Evolutionary conservation across 30 jellyfish, hydroid and myxozoan species (phyloP), one percentile per base, ranked within the genome.

Genomic region (Aurelia sp.): DNA sequence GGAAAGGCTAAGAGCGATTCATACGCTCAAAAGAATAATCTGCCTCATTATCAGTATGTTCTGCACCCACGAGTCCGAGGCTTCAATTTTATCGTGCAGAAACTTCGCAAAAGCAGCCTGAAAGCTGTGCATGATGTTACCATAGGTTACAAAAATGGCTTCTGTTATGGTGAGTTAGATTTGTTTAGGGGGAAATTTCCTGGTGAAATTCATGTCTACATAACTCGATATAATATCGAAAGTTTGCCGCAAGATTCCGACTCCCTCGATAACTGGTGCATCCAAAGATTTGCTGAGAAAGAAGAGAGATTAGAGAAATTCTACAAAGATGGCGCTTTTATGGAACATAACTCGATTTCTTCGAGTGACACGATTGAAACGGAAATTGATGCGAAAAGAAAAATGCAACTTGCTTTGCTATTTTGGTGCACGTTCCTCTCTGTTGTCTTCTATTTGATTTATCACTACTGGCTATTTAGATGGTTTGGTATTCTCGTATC

Each of bases 41-140:
- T 93, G 57, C 87, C 89, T 6, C 41, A 47, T 11, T 93, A 88
- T 62, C 77, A 88, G 38, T 78, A 93, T 73, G 93, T 81, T 62
- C 91, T 93, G 17, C 98, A 93, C 55, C 98, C 98, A 27, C 82
- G 97, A 31, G 97, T 88, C 19, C 96, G 92, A 21, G 98, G 98
- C 22, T 93, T 93, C 62, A 88, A 88, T 77, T 93, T 88, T 74
- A 70, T 93, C 15, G 92, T 93, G 21, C 96, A 93, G 59, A 88
- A 78, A 31, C 64, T 88, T 64, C 92, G 98, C n/a, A 96, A 88
- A 22, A 75, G 47, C 0, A 55, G 72, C 50, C 71, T 93, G 60
- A 85, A 82, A 51, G 80, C 95, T 17, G 92, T 94, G 21, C 97
- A 94, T 40, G 99, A 94, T 74, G 97, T 94, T 63, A 94, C 99